phyloP scores from a whole-genome alignment of 2,113 vertebrate species.

The Lathamus discolor region DNA sequence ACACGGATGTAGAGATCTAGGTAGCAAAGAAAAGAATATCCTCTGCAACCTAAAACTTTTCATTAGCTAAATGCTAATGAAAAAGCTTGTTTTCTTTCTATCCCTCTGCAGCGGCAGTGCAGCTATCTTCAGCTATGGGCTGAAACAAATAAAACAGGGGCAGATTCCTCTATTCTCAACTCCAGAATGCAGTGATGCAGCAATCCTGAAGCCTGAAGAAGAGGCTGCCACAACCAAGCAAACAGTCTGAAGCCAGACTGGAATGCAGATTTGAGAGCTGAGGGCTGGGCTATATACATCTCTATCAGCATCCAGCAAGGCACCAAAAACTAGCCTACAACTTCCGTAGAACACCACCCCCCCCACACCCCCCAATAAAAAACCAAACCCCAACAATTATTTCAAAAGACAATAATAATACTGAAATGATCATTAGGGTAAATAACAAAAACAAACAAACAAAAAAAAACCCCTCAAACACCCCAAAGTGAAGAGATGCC shows the following conservation, averaged over 20 bases:
- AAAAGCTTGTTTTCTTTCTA: background rate
- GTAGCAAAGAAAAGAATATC: background rate
- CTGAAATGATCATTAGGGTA: no score
- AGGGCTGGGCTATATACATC: background rate
- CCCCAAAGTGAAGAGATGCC: background rate
- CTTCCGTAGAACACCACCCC: background rate
- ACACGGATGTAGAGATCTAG: background rate
- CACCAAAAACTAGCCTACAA: background rate
- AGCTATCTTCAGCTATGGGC: background rate
- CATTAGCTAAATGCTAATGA: background rate
- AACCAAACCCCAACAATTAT: rapidly evolving
- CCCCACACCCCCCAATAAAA: background rate
- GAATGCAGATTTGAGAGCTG: background rate
- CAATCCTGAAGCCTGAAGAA: background rate
- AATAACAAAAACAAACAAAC: background rate
- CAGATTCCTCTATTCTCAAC: background rate
- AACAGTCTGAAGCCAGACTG: background rate
- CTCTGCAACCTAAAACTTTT: background rate
- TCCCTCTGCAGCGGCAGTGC: background rate
- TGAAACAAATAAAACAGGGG: background rate
- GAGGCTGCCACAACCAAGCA: background rate
- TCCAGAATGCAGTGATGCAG: background rate
- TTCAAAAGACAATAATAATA: no score
- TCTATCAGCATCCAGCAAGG: background rate
- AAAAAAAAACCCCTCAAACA: background rate